phyloP scores from a whole-genome alignment of 2,888 invertebrate genomes.

The Lasioglossum villosulum region DNA sequence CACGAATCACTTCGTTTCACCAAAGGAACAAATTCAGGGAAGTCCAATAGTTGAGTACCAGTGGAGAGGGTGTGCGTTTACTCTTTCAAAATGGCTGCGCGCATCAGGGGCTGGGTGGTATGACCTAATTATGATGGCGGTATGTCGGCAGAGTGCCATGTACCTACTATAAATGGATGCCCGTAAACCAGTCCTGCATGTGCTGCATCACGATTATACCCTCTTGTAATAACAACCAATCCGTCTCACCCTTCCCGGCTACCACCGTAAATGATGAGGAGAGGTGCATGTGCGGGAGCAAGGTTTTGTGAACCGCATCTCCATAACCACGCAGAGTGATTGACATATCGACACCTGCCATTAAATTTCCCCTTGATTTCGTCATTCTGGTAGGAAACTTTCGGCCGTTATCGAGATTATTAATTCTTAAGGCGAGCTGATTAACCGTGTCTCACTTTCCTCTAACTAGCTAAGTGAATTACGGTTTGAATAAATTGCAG shows the following conservation, averaged over 20 bases:
- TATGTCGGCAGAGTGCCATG: slow-evolving; percentile 56
- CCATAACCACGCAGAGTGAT: slow-evolving; percentile 71
- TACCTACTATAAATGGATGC: slow-evolving; percentile 68
- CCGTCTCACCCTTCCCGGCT: slow-evolving; percentile 43
- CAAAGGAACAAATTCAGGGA: slow-evolving; percentile 23
- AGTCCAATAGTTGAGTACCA: slow-evolving; percentile 21
- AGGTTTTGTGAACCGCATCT: slow-evolving; percentile 51
- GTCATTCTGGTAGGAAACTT: slow-evolving; percentile 55
- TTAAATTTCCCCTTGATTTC: slow-evolving; percentile 64
- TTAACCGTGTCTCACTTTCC: slow-evolving; percentile 10
- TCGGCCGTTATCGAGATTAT: slow-evolving; percentile 20
- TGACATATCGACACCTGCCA: slow-evolving; percentile 79
- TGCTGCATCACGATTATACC: slow-evolving; percentile 62
- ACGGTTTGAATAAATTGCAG: background rate
- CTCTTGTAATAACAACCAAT: slow-evolving; percentile 68
- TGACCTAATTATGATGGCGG: slow-evolving; percentile 78
- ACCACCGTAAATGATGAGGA: slow-evolving; percentile 23
- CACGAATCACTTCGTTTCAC: background rate
- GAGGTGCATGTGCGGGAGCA: slow-evolving; percentile 27
- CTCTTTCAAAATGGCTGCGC: slow-evolving; percentile 59
- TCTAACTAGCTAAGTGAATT: background rate
- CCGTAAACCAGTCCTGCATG: slow-evolving; percentile 61
- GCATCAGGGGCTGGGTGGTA: slow-evolving; percentile 57
- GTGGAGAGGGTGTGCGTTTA: slow-evolving; percentile 31
- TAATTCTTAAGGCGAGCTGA: slow-evolving; percentile 29